Evolutionary conservation across 2,797 vertebrate genomes (phyloP).

Genomic region (Aplochiton taeniatus): DNA sequence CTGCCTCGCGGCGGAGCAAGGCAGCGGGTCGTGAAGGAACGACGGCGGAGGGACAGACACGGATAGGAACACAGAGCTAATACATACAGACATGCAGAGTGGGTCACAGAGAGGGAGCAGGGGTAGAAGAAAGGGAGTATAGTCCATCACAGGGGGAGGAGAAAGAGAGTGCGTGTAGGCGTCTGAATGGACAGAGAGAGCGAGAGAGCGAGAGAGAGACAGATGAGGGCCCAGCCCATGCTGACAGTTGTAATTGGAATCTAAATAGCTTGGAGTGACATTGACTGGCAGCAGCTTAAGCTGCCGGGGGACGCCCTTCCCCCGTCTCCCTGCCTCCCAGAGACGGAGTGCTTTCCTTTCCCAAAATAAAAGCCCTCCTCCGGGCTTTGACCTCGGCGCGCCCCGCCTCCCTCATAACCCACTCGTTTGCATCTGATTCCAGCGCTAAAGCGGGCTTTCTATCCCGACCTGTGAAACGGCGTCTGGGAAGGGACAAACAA

Average conservation of each 20-base stretch:
- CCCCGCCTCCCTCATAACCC: conserved; percentile 15
- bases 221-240: conserved; percentile 54
- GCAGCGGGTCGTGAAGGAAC: conserved; percentile 20
- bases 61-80: conserved; percentile 17
- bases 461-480: no score
- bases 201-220: conserved; percentile 31
- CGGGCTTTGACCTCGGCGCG: conserved; percentile 32
- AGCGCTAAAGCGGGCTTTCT: not conserved
- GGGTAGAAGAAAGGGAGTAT: conserved; percentile 16
- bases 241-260: conserved; percentile 76
- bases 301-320: conserved; percentile 27
- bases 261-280: conserved; percentile 63
- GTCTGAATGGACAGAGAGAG: conserved; percentile 29
- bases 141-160: conserved; percentile 13
- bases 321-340: conserved; percentile 12
- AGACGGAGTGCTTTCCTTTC: conserved; percentile 19
- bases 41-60: conserved; percentile 21
- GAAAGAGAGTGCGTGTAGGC: conserved; percentile 41
- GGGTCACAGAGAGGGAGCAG: conserved; percentile 21
- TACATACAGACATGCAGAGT: not conserved
- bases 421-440: conserved; percentile 21
- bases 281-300: conserved; percentile 70
- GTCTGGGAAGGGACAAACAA: no score
- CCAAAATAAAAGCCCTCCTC: conserved; percentile 24
- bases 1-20: conserved; percentile 9